Percentiles rank a stretch among this genome's conserved stretches.
These are phyloP conservation scores for Cepphus grylle DNA, from an alignment of 2,113 vertebrate genomes.

Conservation along the genomic window DNA sequence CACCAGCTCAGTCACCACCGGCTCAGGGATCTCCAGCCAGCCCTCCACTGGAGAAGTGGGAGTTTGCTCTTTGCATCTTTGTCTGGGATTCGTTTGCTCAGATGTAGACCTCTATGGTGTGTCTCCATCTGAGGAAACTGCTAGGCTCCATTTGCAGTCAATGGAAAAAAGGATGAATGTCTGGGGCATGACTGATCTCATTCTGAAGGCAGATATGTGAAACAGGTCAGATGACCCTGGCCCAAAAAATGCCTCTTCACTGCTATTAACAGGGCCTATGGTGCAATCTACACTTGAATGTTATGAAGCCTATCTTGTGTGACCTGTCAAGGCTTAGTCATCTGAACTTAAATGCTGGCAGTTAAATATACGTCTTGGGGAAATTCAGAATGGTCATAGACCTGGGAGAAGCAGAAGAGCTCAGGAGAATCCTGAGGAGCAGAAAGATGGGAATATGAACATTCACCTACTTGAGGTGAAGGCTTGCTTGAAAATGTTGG, in stretches of 20 bases:
- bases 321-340: neutral
- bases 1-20: neutral
- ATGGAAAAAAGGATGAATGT: neutral
- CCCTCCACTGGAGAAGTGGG: neutral
- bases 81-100: neutral
- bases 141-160: neutral
- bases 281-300: neutral
- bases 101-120: neutral
- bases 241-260: neutral
- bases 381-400: neutral
- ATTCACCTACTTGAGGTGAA: neutral
- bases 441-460: neutral
- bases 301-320: neutral
- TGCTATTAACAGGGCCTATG: neutral
- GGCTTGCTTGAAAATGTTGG: neutral
- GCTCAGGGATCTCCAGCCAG: neutral
- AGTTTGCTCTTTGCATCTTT: neutral
- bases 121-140: neutral
- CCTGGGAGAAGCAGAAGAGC: neutral
- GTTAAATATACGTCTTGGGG: neutral
- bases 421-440: neutral
- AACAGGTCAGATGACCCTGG: neutral
- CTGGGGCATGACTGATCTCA: neutral
- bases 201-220: neutral
- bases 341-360: neutral